Base-by-base conservation (phyloP, 2,797 vertebrate species). In the Falco concolor region DNA sequence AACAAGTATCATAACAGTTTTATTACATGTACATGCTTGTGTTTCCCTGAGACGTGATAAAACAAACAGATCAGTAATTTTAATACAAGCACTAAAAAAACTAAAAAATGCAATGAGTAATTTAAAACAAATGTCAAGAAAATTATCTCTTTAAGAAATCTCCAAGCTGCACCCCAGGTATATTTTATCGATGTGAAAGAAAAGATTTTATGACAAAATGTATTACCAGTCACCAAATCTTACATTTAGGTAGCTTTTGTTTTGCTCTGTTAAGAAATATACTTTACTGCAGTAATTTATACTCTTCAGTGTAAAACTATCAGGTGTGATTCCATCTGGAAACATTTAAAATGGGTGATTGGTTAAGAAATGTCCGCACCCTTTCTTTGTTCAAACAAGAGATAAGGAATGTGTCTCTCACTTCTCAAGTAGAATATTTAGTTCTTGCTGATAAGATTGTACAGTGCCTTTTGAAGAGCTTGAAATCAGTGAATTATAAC, bases 11-110 rank as follows among this genome's bases (percentile, higher is more conserved):
- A 85, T 76, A 96, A 91, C 53, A 89, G 84, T 96, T 94, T 96
- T 97, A 96, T 95, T 96, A 77, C 93, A 90, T 92, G 95, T 93
- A 88, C 79, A 61, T 92, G 79, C 96, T 90, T 97, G 93, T 13
- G 20, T 92, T 96, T 96, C 86, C 86, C 84, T 87, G 87, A 90
- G 69, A 96, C 3, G 0, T 42, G 84, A 95, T 84, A 82, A 94
- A 96, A 85, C 84, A 95, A 92, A 93, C 44, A 87, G 60, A 87
- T 77, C 13, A 6, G 63, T 86, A 72, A 85, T 87, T 94, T 95
- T 53, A 61, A 91, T 90, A 45, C 7, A 38, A 84, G 63, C 45
- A 68, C 23, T 38, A 60, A 91, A 93, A 95, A 73, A 69, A 0
- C 2, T 13, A 67, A 78, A 76, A 69, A 81, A 32, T 11, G 14